phyloP scores from a whole-genome alignment of 2,113 vertebrate species.

The Merops nubicus region DNA sequence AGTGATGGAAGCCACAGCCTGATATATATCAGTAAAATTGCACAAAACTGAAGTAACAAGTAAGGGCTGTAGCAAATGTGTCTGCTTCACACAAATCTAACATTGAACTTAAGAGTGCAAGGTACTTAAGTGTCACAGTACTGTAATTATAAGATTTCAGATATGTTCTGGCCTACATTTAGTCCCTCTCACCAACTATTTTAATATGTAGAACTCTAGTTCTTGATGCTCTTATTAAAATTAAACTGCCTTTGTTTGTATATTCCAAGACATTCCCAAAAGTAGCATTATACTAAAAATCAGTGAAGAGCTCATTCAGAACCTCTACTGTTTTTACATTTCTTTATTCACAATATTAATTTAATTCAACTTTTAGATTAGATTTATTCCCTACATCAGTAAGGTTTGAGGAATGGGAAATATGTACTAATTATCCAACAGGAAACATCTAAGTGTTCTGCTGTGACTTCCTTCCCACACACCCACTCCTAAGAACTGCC shows the following conservation, averaged over 20 bases:
- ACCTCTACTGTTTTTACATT: neutral
- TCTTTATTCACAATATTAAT: conserved; percentile 7
- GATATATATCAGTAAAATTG: neutral
- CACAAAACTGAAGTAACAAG: neutral
- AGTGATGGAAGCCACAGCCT: neutral
- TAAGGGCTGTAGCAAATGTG: neutral
- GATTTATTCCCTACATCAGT: neutral
- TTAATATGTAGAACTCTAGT: neutral
- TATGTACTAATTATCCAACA: conserved; percentile 67
- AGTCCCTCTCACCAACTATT: neutral
- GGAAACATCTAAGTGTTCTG: conserved; percentile 71
- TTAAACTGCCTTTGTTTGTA: neutral
- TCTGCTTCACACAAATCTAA: neutral
- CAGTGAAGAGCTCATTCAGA: neutral
- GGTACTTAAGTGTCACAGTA: neutral
- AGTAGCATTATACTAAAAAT: neutral
- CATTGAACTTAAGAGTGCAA: neutral
- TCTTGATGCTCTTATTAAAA: neutral
- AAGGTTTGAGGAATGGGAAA: conserved; percentile 55
- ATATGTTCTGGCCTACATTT: neutral
- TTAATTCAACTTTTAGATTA: neutral
- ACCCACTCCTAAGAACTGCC: conserved; percentile 54
- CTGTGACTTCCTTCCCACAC: conserved; percentile 67
- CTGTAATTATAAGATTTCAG: neutral
- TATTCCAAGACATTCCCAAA: neutral